phyloP scores from a whole-genome alignment of 2,113 vertebrate species.

The Sclerurus mexicanus region DNA sequence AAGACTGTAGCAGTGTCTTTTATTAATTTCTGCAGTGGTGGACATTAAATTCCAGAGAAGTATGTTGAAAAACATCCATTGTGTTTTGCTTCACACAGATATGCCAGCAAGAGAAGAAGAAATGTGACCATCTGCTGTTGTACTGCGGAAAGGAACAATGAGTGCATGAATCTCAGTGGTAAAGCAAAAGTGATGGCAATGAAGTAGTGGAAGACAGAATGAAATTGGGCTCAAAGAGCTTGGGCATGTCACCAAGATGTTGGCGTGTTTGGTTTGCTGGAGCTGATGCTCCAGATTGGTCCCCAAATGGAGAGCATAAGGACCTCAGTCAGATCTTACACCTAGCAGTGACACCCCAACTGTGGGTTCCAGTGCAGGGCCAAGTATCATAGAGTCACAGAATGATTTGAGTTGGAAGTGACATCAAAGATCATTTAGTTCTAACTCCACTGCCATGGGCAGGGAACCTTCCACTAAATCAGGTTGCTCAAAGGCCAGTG shows the following conservation, averaged over 20 bases:
- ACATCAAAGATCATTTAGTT: neutral
- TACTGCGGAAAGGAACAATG: neutral
- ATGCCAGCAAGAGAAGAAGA: neutral
- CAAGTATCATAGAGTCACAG: neutral
- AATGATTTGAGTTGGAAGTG: neutral
- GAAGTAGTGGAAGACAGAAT: neutral
- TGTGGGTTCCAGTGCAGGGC: neutral
- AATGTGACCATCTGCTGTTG: neutral
- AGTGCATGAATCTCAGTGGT: neutral
- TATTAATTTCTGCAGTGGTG: neutral
- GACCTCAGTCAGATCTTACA: neutral
- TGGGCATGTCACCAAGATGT: neutral
- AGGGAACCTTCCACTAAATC: neutral
- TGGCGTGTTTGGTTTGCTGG: neutral
- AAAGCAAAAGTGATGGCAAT: neutral
- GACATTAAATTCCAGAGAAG: neutral
- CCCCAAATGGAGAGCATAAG: neutral
- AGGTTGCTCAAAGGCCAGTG: neutral
- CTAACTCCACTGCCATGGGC: neutral
- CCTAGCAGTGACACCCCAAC: neutral
- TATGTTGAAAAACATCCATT: neutral
- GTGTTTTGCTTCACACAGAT: neutral
- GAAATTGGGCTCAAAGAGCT: neutral
- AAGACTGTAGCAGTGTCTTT: neutral
- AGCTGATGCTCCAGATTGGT: neutral